phyloP scores from a whole-genome alignment of 2,888 invertebrate genomes.

The Leptinotarsa peninsularis region DNA sequence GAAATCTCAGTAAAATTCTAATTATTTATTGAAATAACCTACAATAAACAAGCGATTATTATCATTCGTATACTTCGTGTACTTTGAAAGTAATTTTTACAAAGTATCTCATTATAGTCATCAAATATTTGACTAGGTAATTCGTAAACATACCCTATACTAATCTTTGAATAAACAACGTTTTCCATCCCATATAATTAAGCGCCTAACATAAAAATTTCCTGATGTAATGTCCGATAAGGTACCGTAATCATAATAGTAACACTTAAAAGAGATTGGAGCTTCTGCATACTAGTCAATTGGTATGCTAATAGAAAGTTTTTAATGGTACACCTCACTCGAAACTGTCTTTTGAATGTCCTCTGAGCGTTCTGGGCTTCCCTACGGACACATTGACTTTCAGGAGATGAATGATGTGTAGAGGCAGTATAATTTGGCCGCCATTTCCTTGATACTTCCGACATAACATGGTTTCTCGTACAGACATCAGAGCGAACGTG shows the following conservation, averaged over 20 bases:
- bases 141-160: constrained; percentile 7
- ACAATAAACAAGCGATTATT: not conserved
- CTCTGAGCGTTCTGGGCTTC: not conserved
- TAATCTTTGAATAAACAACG: constrained; percentile 24
- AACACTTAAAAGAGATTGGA: constrained; percentile 37
- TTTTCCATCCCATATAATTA: constrained; percentile 25
- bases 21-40: constrained; percentile 13
- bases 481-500: constrained; percentile 36
- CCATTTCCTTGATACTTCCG: constrained; percentile 37
- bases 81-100: not conserved
- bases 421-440: constrained; percentile 38
- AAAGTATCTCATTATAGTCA: constrained; percentile 10
- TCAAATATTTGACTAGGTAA: constrained; percentile 17
- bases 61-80: not conserved
- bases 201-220: constrained; percentile 27
- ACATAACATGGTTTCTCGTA: constrained; percentile 37
- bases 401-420: constrained; percentile 39
- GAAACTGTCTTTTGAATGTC: constrained; percentile 16
- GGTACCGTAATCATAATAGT: constrained; percentile 35
- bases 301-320: constrained; percentile 40
- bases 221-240: constrained; percentile 30
- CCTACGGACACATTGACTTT: constrained; percentile 7
- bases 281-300: constrained; percentile 34
- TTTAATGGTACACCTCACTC: constrained; percentile 34
- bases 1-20: not conserved